Conservation (phyloP, 2,888 invertebrate species). For the Caenorhabditis wallacei region DNA sequence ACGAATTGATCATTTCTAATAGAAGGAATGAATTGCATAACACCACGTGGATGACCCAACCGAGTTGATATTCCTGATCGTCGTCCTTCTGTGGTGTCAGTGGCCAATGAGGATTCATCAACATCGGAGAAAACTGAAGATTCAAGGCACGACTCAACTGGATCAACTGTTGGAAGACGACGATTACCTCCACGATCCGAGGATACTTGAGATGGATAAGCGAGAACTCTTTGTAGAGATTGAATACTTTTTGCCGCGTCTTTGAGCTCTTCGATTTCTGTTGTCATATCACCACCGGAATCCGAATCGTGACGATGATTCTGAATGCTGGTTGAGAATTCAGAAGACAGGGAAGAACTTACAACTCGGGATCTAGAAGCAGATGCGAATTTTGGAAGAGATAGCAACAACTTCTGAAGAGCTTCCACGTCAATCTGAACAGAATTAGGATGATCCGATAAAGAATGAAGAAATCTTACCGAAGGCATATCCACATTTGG, state of each 20-base stretch:
- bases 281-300: slow-evolving; percentile 74
- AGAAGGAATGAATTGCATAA: slow-evolving; percentile 82
- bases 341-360: neutral
- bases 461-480: slow-evolving; percentile 53
- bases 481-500: slow-evolving; percentile 77
- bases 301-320: slow-evolving; percentile 64
- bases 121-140: slow-evolving; percentile 70
- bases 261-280: slow-evolving; percentile 80
- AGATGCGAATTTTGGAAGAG: slow-evolving; percentile 67
- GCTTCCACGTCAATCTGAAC: slow-evolving; percentile 73
- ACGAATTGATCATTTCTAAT: slow-evolving; percentile 72
- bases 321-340: slow-evolving; percentile 14
- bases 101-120: slow-evolving; percentile 58
- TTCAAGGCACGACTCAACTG: slow-evolving; percentile 35
- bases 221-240: slow-evolving; percentile 76
- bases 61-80: slow-evolving; percentile 78
- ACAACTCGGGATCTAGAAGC: slow-evolving; percentile 33
- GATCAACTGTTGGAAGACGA: slow-evolving; percentile 25
- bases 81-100: slow-evolving; percentile 65
- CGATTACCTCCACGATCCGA: slow-evolving; percentile 68
- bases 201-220: slow-evolving; percentile 70
- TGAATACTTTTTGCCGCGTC: slow-evolving; percentile 82
- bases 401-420: slow-evolving; percentile 69
- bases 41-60: slow-evolving; percentile 79
- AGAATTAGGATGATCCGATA: neutral